Percentiles rank a stretch among this genome's conserved stretches.
Conservation (phyloP, 2,113 vertebrate species). For the Lagopus leucura region DNA sequence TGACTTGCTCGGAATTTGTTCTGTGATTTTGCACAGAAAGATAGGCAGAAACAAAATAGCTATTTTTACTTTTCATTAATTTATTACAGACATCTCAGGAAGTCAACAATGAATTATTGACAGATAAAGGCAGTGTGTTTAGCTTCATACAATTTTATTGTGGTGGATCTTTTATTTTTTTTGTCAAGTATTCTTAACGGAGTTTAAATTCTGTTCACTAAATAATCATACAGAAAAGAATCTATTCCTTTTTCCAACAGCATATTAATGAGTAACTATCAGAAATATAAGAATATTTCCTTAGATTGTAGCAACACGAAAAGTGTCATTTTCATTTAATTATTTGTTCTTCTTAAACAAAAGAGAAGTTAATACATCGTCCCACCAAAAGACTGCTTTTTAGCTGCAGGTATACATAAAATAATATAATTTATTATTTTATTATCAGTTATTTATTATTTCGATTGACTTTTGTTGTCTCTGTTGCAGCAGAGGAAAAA, state of each 20-base stretch:
- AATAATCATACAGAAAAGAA: not conserved
- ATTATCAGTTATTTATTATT: not conserved
- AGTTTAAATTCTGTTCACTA: not conserved
- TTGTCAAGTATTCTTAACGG: not conserved
- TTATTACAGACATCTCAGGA: not conserved
- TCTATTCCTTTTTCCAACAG: not conserved
- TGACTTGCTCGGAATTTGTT: not conserved
- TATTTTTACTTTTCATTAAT: not conserved
- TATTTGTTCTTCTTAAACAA: not conserved
- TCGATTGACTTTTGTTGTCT: not conserved
- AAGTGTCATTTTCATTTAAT: not conserved
- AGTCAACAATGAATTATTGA: not conserved
- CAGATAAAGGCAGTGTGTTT: not conserved
- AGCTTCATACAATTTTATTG: not conserved
- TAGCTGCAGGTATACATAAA: not conserved
- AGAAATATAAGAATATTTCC: not conserved
- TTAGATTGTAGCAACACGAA: not conserved
- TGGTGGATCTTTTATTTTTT: not conserved
- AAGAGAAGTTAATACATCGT: not conserved
- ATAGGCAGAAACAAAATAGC: not conserved
- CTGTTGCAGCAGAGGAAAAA: rapidly evolving
- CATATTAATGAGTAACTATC: not conserved
- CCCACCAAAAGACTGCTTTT: not conserved
- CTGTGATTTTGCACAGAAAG: not conserved
- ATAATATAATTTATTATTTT: not conserved